Conservation (phyloP, 2,888 invertebrate genomes). For the Argyra leucocephala region DNA sequence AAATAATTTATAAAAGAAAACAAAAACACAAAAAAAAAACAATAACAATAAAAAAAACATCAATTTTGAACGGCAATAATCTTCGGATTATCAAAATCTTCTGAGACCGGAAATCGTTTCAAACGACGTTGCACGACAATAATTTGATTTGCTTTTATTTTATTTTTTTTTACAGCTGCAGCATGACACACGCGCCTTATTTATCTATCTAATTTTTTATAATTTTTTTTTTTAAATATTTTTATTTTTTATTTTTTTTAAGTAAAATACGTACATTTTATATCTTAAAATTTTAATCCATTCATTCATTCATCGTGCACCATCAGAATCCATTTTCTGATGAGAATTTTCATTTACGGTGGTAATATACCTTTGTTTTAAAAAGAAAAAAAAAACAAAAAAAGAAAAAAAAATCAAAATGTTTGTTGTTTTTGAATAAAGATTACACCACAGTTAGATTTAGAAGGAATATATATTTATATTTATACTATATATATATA, state of each 20-base stretch:
- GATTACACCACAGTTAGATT: too few species aligned
- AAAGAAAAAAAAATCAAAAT: too few species aligned
- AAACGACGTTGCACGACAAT: slow-evolving; percentile 1
- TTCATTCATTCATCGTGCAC: not conserved
- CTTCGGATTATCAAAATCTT: not conserved
- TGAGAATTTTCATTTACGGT: too few species aligned
- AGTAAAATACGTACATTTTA: too few species aligned
- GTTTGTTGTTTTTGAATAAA: too few species aligned
- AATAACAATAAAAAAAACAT: not conserved
- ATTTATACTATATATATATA: too few species aligned
- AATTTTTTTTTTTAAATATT: not conserved
- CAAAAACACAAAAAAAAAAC: not conserved
- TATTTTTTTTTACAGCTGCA: not conserved
- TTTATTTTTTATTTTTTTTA: not conserved
- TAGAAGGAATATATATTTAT: too few species aligned
- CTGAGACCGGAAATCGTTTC: slow-evolving; percentile 9
- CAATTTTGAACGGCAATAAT: not conserved
- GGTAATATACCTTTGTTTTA: too few species aligned
- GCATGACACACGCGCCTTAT: slow-evolving; percentile 3
- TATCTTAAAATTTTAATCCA: too few species aligned
- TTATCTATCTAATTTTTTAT: not conserved
- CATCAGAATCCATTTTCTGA: too few species aligned
- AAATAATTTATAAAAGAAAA: not conserved
- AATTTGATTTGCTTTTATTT: not conserved
- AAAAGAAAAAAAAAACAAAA: too few species aligned